phyloP scores from a whole-genome alignment of 2,888 invertebrate genomes.

The Miltochrista miniata region DNA sequence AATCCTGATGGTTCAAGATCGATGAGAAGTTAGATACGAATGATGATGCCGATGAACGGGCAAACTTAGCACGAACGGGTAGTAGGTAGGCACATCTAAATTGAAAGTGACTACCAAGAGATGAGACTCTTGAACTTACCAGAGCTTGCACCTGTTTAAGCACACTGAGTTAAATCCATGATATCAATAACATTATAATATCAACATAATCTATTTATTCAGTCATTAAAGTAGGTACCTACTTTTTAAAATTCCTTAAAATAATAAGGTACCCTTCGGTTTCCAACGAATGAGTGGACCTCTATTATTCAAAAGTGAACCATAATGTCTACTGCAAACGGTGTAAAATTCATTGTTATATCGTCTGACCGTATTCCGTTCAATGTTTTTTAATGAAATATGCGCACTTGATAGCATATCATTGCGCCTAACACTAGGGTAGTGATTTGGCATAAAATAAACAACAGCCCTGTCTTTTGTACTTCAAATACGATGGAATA shows the following conservation, averaged over 20 bases:
- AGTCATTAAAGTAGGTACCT: constrained; percentile 42
- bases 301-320: background rate
- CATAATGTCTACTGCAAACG: background rate
- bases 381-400: constrained; percentile 78
- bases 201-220: constrained; percentile 37
- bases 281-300: constrained; percentile 10
- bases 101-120: no score
- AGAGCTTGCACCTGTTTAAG: no score
- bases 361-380: constrained; percentile 44
- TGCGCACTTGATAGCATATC: constrained; percentile 70
- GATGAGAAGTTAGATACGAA: no score
- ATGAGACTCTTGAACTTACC: no score
- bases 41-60: no score
- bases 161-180: no score
- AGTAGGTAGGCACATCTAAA: no score
- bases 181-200: constrained; percentile 9
- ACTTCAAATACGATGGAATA: constrained; percentile 73
- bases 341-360: constrained; percentile 11
- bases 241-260: constrained; percentile 48
- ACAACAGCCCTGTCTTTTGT: constrained; percentile 74
- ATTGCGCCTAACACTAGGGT: constrained; percentile 58
- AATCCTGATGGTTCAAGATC: no score
- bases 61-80: no score
- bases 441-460: constrained; percentile 81
- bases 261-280: constrained; percentile 44